Base-by-base conservation (phyloP, 1,140 invertebrate species). In the Penaeus chinensis region DNA sequence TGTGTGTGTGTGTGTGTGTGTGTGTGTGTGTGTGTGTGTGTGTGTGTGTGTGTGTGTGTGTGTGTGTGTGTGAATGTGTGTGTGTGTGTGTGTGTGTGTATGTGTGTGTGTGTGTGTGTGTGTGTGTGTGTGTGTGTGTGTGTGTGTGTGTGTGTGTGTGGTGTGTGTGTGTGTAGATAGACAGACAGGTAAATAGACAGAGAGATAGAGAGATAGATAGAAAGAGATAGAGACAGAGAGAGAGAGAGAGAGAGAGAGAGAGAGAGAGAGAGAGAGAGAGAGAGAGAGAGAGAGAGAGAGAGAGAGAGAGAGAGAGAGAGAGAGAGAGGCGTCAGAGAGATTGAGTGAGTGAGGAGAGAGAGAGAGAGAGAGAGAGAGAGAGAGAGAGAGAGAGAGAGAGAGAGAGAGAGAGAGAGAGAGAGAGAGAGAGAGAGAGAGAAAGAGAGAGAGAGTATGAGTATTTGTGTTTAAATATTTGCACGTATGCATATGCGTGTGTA, bases 111-210 rank as follows among this genome's bases (percentile, higher is more conserved):
- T 66, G 65, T 66, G 7, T 66, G 65, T 66, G 7, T 66, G 65
- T 66, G 7, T 66, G 65, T 66, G 7, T 66, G 7, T 66, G 7
- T 66, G 3, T 66, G 65, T 66, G 65, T 66, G 65, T 66, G 65
- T 66, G 65, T 66, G 65, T 66, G 65, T 66, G 65, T 66, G 65
- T 66, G 65, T 66, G 65, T 66, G 65, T 66, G 65, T 8, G 65
- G 65, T 66, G 65, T 66, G 65, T 66, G 65, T 66, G 65, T 66
- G 7, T 4, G 16, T 0, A 54, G 54, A 54, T 0, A 54, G 54
- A 54, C 5, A 54, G 54, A 54, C 0, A 54, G 54, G 16, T 0
- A 54, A 8, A 13, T 5, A 13, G 10, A 13, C 0, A 16, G 54
- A 42, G 4, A 42, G 37, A 42, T 4, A 42, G 37, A 42, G 2